Percentiles rank a stretch among this genome's conserved stretches.
Evolutionary conservation across 2,888 invertebrate species (phyloP).

Genomic region (Helleia helle): DNA sequence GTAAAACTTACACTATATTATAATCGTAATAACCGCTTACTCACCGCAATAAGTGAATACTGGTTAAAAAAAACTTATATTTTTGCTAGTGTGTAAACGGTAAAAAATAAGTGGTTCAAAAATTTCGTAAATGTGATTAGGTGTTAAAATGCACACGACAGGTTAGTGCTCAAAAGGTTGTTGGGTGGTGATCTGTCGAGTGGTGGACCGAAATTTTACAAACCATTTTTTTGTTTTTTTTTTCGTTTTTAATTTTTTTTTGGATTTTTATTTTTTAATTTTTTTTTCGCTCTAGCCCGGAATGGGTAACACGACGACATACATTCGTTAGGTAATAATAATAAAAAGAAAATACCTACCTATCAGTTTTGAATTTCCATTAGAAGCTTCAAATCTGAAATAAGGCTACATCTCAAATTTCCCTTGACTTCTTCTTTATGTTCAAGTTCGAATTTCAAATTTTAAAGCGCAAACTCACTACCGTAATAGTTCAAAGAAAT

Average conservation of each 20-base stretch:
- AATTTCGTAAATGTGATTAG: conserved; percentile 7
- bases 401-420: conserved; percentile 29
- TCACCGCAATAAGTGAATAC: neutral
- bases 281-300: conserved; percentile 57
- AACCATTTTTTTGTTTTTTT: conserved; percentile 30
- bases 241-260: conserved; percentile 30
- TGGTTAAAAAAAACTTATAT: neutral
- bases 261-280: conserved; percentile 28
- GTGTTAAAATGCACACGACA: conserved; percentile 5
- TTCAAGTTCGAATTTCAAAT: neutral
- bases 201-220: conserved; percentile 29
- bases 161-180: conserved; percentile 3
- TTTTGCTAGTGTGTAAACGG: conserved; percentile 3
- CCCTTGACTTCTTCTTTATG: conserved; percentile 26
- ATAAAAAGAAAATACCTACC: conserved; percentile 41
- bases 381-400: conserved; percentile 43
- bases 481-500: too few species aligned
- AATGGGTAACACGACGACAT: conserved; percentile 65
- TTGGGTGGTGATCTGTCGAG: conserved; percentile 5
- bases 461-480: conserved; percentile 9
- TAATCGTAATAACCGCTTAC: neutral
- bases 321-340: conserved; percentile 37
- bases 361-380: conserved; percentile 36
- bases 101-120: conserved; percentile 5
- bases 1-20: conserved; percentile 2